A percentile compares a stretch with the other conserved stretches of the same genome.
Evolutionary conservation across 2,113 vertebrate species (phyloP).

Genomic region (Scortum barcoo): DNA sequence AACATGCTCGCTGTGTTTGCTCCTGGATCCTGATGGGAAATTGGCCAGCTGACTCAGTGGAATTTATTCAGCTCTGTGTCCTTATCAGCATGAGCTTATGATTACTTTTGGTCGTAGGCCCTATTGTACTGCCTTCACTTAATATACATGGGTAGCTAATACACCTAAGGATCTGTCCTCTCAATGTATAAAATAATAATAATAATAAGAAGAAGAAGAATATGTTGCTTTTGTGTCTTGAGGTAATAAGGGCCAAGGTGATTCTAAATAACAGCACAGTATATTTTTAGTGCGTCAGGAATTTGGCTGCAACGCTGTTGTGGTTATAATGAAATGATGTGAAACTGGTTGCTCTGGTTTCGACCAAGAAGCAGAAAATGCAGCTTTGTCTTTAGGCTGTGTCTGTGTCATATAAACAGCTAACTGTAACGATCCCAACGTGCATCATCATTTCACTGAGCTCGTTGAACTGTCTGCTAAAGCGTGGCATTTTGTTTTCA

Average conservation of each 20-base stretch:
- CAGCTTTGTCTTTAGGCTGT: background rate
- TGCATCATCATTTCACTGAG: background rate
- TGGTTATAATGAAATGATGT: constrained; percentile 11
- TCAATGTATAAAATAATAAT: too few species aligned
- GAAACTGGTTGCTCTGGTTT: constrained; percentile 56
- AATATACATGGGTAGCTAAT: background rate
- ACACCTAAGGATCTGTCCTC: background rate
- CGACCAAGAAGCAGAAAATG: background rate
- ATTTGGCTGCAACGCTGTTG: background rate
- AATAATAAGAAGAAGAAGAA: too few species aligned
- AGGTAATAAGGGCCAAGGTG: too few species aligned
- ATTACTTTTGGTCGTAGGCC: background rate
- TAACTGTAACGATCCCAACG: background rate
- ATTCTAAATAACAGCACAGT: background rate
- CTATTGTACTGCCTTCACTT: background rate
- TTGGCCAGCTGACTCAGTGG: constrained; percentile 46
- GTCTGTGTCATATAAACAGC: background rate
- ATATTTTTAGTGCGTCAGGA: constrained; percentile 3
- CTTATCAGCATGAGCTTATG: constrained; percentile 40
- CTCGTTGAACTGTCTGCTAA: background rate
- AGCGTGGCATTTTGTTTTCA: background rate
- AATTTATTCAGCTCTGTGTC: constrained; percentile 8
- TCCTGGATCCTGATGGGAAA: constrained; percentile 43
- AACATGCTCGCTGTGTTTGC: constrained; percentile 24
- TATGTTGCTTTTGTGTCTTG: background rate